Evolutionary conservation across 2,888 invertebrate genomes (phyloP), one percentile per base, ranked within the genome.

Genomic region (Iselma pallidipennis): DNA sequence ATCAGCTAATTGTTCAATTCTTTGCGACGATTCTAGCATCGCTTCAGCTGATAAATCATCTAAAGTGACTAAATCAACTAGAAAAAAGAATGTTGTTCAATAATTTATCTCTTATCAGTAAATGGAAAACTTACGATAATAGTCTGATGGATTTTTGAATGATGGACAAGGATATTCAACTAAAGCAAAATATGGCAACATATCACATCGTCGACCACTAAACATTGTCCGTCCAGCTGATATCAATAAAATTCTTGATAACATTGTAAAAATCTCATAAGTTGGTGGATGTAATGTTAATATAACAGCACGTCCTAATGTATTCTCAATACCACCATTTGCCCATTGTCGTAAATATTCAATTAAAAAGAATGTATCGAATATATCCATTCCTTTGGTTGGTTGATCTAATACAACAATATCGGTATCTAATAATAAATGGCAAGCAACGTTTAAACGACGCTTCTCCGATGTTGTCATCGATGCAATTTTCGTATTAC

Each of bases 91-190:
- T n/a, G 49, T 10, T 26, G 4, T 2, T 14, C n/a, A 4, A 55
- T 28, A 45, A 28, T 28, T 29, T 10, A 6, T 37, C 37, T 37
- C 3, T 25, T 25, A 25, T 25, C 6, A 25, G 3, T 28, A 52
- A 5, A 6, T 51, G 3, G 12, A 58, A 31, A 61, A 86, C 91
- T 89, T 83, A 94, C 94, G 85, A 80, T 97, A 97, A 80, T 97
- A 97, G 83, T 97, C 97, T 0, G 96, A 95, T 53, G 96, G 96
- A 79, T 97, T 97, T 82, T 97, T 97, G 81, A 93, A 96, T 0
- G 95, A 92, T 12, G 97, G 97, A 81, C 96, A 97, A 2, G 96
- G 96, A 83, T 95, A 97, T 76, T 96, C 96, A 4, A 90, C 88
- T 64, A 84, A 77, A 4, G 84, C 92, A 83, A 97, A 97, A 83